Base-by-base conservation (phyloP, 2,113 vertebrate genomes). In the Bufo gargarizans region DNA sequence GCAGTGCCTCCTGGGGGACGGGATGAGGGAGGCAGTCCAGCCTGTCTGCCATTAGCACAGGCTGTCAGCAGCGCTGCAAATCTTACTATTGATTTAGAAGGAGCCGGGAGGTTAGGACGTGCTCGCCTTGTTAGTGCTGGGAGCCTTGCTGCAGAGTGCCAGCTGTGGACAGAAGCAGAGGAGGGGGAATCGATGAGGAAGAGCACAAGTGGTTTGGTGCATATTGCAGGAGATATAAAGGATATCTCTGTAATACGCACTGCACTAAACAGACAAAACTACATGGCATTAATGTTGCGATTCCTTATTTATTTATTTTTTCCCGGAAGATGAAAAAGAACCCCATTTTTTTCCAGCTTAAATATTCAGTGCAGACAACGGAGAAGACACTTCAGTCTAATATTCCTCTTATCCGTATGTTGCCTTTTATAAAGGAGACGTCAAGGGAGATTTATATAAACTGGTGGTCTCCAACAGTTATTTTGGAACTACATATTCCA, bases 31-130 rank as follows among this genome's bases (percentile, higher is more conserved):
- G 85, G 86, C 85, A 87, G 71, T 77, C 0, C 3, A 88, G 80
- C 43, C 65, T 50, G 65, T 63, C 63, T 88, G 81, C 84, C 81
- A 89, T 84, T 87, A 82, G 85, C 80, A n/a, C 49, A 20, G 61
- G 72, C 74, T 88, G 85, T 88, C 85, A 80, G 86, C 86, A 43
- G 61, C 74, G 82, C 89, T 91, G 89, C 84, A 91, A 90, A 89
- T 81, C 84, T 89, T 17, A 86, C 74, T 92, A 90, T 91, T 91
- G 92, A 91, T 91, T 94, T 92, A 91, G 55, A 2, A 82, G 88
- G 89, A 89, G 86, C 86, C 53, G 0, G 71, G 90, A 92, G 89
- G 71, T 88, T 91, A 90, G 90, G 91, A 89, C 90, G 87, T 90
- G 87, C 91, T 84, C 74, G 90, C 65, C 86, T 69, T 55, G 71